phyloP scores from a whole-genome alignment of 2,113 vertebrate genomes.

The Corythornis cristatus region DNA sequence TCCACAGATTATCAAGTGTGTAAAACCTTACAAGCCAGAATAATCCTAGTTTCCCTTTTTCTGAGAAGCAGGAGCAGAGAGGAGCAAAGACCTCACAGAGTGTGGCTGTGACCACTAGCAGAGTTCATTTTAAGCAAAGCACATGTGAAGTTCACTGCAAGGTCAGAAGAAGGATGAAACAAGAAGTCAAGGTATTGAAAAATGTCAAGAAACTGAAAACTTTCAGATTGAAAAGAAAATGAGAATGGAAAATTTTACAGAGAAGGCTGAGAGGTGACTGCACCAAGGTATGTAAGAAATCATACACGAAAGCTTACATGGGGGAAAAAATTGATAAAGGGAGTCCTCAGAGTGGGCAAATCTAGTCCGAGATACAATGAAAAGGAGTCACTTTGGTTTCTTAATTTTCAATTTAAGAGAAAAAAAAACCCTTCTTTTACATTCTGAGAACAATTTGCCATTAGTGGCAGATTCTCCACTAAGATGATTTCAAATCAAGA shows the following conservation, averaged over 20 bases:
- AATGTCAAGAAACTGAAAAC: neutral
- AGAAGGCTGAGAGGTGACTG: neutral
- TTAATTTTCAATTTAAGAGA: neutral
- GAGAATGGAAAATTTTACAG: neutral
- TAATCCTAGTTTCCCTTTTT: neutral
- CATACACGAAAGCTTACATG: neutral
- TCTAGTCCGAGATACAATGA: neutral
- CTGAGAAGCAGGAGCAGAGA: neutral
- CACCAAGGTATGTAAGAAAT: neutral
- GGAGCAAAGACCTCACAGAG: neutral
- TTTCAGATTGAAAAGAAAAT: neutral
- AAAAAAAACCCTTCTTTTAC: neutral
- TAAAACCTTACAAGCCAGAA: neutral
- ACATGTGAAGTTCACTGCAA: neutral
- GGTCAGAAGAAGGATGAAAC: neutral
- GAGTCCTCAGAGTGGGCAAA: neutral
- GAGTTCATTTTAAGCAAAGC: neutral
- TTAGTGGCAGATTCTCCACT: neutral
- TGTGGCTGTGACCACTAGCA: neutral
- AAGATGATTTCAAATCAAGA: neutral
- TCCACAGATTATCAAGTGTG: neutral
- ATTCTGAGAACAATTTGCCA: neutral
- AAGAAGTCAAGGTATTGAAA: neutral
- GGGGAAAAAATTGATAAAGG: neutral
- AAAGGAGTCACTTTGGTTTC: neutral